Evolutionary conservation across 2,113 vertebrate genomes (phyloP).

Genomic region (Engystomops pustulosus): DNA sequence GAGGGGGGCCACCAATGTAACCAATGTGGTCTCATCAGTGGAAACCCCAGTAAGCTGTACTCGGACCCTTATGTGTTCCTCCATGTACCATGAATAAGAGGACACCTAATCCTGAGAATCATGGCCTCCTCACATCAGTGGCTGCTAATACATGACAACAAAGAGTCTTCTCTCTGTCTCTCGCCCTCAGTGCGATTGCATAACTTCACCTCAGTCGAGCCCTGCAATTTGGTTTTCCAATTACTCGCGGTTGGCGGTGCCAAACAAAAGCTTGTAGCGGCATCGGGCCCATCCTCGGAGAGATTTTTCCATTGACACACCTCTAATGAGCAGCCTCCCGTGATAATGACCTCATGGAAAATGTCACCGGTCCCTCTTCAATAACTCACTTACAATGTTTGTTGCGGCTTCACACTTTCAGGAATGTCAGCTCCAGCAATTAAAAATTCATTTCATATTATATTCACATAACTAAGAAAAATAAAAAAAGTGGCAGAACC

Average conservation of each 20-base stretch:
- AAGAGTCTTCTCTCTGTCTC: neutral
- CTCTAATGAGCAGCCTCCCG: neutral
- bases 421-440: neutral
- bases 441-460: conserved; percentile 4
- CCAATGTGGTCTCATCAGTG: too few species aligned
- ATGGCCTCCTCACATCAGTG: neutral
- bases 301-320: conserved; percentile 44
- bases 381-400: conserved; percentile 5
- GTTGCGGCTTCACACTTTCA: conserved; percentile 23
- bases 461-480: neutral
- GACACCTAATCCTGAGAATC: neutral
- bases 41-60: too few species aligned
- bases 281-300: neutral
- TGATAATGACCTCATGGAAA: conserved; percentile 45
- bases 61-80: too few species aligned
- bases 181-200: conserved; percentile 14
- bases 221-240: conserved; percentile 37
- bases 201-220: neutral
- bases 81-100: too few species aligned
- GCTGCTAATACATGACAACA: neutral
- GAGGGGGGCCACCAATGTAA: too few species aligned
- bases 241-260: neutral
- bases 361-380: neutral
- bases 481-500: conserved; percentile 1
- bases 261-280: conserved; percentile 23